Percentiles rank a stretch among this genome's conserved stretches.
These are phyloP conservation scores for Caerostris extrusa DNA, from an alignment of 1,140 invertebrate species.

Conservation along the genomic window DNA sequence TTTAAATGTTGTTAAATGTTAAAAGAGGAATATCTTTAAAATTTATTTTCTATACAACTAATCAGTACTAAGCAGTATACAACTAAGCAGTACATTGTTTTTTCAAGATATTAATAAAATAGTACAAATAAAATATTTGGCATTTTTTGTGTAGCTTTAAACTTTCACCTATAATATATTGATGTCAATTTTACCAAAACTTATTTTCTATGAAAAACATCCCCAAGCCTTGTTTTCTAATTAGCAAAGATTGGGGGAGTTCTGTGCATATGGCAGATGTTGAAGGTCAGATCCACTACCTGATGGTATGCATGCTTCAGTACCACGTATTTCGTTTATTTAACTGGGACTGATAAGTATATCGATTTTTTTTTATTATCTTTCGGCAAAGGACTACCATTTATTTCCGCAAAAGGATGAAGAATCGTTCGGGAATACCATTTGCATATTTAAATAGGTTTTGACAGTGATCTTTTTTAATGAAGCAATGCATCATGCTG, in stretches of 20 bases:
- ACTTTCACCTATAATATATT: too few species aligned
- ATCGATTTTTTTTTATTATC: conserved; percentile 22
- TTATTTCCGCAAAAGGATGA: conserved; percentile 13
- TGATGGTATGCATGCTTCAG: neutral
- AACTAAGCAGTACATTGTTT: too few species aligned
- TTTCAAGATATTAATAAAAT: too few species aligned
- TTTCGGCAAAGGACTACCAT: neutral
- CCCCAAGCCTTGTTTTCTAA: conserved; percentile 54
- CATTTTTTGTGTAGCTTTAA: too few species aligned
- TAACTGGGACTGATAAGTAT: conserved; percentile 17
- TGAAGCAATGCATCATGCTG: neutral
- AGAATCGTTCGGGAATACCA: neutral
- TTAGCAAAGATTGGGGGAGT: conserved; percentile 1
- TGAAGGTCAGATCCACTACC: neutral
- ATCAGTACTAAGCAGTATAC: too few species aligned
- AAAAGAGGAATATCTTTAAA: too few species aligned
- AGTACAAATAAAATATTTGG: too few species aligned
- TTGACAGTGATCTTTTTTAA: conserved; percentile 16
- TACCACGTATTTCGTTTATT: neutral
- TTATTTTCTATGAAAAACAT: conserved; percentile 55
- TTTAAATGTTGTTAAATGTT: too few species aligned
- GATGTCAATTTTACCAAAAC: neutral
- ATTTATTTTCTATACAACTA: too few species aligned
- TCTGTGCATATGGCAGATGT: neutral
- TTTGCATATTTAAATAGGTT: conserved; percentile 14